Base-by-base conservation (phyloP, 2,797 vertebrate genomes). In the Channa striata region DNA sequence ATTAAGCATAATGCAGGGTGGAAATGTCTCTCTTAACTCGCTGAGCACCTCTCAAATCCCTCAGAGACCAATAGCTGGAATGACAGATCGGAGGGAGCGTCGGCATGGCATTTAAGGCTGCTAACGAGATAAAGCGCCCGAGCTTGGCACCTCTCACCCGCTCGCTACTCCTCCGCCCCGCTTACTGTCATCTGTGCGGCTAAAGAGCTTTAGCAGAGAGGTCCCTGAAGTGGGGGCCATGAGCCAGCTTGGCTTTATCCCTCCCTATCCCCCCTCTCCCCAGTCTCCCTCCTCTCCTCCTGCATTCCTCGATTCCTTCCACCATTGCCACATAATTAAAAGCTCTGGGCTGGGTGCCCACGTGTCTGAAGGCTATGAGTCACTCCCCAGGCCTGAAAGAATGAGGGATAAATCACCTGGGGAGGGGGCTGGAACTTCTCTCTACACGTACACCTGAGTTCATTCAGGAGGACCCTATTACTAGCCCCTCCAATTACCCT, bases 401-500 rank as follows among this genome's bases (percentile, higher is more conserved):
- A 83, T 75, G 80, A 82, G 47, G 82, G 75, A 92, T 94, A 93
- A 94, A 94, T 95, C 92, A 93, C 88, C 86, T 78, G 74, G 87
- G 87, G 82, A 82, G 80, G 80, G 82, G 72, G 73, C 58, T 81
- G 68, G 87, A 85, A 87, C 88, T 87, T 90, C 89, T 93, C 73
- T 69, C 71, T 90, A 74, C 86, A 74, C 84, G 88, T 85, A 89
- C 88, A 89, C 91, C 91, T 90, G 81, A 80, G 88, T 90, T 93
- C 91, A 91, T 81, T 83, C 68, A 25, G 85, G 85, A 75, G 82
- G 78, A 88, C 86, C 90, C 89, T 90, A 92, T 94, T 93, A 93
- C 88, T 39, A 68, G 84, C 87, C 87, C 90, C 90, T 92, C 90
- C 93, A 93, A 94, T 94, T 94, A 94, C 91, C 84, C 92, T 93